Percentiles rank a stretch among this genome's conserved stretches.
Conservation (phyloP, 2,113 vertebrate genomes). For the Phrynosoma platyrhinos region DNA sequence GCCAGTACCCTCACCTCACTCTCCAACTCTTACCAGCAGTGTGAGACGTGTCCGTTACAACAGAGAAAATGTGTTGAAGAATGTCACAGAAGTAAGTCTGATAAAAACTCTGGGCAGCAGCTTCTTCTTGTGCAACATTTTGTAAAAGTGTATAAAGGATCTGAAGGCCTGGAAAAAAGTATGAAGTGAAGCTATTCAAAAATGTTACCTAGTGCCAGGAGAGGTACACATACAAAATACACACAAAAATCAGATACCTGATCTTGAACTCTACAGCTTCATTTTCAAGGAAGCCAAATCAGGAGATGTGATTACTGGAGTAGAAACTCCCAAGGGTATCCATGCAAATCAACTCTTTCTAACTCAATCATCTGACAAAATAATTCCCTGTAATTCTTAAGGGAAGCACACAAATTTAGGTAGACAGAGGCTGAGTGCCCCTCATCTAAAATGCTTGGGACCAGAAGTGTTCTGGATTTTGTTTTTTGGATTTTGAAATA, state of each 20-base stretch:
- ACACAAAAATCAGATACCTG: not conserved
- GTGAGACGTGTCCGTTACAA: conserved; percentile 98
- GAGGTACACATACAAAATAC: not conserved
- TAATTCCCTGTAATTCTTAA: fast-evolving
- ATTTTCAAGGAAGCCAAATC: not conserved
- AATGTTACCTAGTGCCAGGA: fast-evolving
- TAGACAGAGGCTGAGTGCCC: too few relatives aligned
- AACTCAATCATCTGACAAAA: not conserved
- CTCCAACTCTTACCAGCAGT: conserved; percentile 87
- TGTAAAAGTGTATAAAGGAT: conserved; percentile 97
- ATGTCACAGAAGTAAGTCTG: conserved; percentile 98
- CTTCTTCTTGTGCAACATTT: conserved; percentile 97
- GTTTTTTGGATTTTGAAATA: too few relatives aligned
- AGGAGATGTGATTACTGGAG: not conserved
- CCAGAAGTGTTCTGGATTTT: too few relatives aligned
- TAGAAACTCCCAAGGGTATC: not conserved
- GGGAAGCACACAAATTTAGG: not conserved
- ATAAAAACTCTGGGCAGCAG: conserved; percentile 98
- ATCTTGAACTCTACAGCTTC: not conserved
- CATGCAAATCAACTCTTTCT: not conserved
- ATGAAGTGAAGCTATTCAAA: fast-evolving
- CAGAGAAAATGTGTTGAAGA: conserved; percentile 98
- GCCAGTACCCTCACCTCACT: not conserved
- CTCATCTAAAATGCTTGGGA: too few relatives aligned
- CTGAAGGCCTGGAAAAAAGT: conserved; percentile 87